Percentiles rank a stretch among this genome's conserved stretches.
Conservation (phyloP, 2,888 invertebrate species). For the Tetranychus piercei region DNA sequence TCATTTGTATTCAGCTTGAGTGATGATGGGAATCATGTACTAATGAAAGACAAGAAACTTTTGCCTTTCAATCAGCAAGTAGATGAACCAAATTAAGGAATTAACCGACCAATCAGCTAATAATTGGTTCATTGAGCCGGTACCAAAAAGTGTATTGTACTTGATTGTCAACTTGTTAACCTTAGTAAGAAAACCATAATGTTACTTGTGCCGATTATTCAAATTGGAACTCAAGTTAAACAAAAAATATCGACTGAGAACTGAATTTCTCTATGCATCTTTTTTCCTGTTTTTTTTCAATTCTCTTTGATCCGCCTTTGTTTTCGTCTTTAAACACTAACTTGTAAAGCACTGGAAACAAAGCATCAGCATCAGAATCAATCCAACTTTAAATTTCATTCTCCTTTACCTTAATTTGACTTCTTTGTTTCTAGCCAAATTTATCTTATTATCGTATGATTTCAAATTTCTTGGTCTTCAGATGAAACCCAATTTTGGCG, state of each 20-base stretch:
- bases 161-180: neutral
- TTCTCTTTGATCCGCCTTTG: neutral
- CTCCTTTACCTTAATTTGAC: neutral
- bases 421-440: neutral
- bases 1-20: constrained; percentile 8
- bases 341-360: neutral
- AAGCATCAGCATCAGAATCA: neutral
- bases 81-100: neutral
- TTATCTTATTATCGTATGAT: no score
- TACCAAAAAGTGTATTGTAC: neutral
- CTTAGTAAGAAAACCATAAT: neutral
- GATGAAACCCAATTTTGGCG: no score
- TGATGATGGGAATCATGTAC: neutral
- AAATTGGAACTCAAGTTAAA: no score
- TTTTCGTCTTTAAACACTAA: neutral
- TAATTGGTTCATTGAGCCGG: neutral
- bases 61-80: neutral
- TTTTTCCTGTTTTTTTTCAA: neutral
- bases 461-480: no score
- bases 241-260: no score
- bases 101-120: neutral
- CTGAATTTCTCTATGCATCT: neutral
- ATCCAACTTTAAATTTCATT: neutral
- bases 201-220: neutral
- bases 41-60: neutral